These are phyloP conservation scores for Unio delphinus DNA, from an alignment of 2,888 invertebrate species.

Conservation along the genomic window DNA sequence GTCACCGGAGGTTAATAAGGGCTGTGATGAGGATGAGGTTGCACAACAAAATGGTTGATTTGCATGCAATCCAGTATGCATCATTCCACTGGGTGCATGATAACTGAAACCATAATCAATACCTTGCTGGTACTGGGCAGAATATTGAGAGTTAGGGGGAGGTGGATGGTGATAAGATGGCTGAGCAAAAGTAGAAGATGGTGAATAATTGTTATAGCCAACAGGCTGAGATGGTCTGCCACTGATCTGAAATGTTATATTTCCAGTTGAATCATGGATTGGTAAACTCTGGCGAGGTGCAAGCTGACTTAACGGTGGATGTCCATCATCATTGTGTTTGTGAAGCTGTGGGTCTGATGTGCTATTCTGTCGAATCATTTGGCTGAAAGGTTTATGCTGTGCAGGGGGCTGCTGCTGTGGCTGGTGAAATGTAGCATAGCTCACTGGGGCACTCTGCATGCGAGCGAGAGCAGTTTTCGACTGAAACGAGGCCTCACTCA, in stretches of 20 bases:
- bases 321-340: constrained; percentile 12
- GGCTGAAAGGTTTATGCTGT: constrained; percentile 35
- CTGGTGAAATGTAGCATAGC: constrained; percentile 47
- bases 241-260: constrained; percentile 28
- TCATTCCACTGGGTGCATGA: no score
- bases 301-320: neutral
- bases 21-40: no score
- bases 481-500: constrained; percentile 5
- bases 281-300: constrained; percentile 6
- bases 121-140: no score
- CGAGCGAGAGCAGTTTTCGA: constrained; percentile 35
- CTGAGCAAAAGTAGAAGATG: no score
- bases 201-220: no score
- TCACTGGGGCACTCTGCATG: constrained; percentile 54
- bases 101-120: no score
- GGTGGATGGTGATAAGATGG: no score
- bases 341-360: constrained; percentile 79
- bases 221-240: constrained; percentile 5
- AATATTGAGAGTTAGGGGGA: no score
- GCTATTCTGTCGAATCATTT: constrained; percentile 73
- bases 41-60: no score
- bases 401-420: constrained; percentile 10
- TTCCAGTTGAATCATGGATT: constrained; percentile 16
- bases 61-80: no score
- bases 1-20: no score